phyloP scores from a whole-genome alignment of 2,888 invertebrate species.

The Odontothrips loti region DNA sequence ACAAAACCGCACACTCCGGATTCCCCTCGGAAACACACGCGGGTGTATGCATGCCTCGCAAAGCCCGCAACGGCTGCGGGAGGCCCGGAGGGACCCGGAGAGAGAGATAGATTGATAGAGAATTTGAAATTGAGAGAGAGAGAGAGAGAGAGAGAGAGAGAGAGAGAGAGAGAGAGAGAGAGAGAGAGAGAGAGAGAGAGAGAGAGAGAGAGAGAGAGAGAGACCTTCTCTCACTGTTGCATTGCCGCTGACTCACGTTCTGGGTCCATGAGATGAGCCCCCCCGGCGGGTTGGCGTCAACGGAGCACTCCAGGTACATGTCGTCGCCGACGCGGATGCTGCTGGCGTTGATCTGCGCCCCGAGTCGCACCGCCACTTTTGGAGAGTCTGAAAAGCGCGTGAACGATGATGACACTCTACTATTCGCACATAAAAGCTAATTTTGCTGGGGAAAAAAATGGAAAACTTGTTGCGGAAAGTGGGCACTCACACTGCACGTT shows the following conservation, averaged over 20 bases:
- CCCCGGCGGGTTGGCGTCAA: conserved; percentile 46
- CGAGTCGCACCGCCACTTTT: conserved; percentile 45
- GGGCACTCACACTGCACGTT: conserved; percentile 76
- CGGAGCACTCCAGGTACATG: conserved; percentile 48
- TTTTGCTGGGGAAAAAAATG: too few species aligned
- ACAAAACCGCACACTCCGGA: not conserved
- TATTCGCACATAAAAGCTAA: too few species aligned
- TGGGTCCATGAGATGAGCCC: conserved; percentile 46
- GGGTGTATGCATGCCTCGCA: too few species aligned
- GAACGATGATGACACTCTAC: not conserved
- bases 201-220: not conserved
- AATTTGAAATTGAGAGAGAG: conserved; percentile 8
- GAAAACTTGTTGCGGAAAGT: not conserved
- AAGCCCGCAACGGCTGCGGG: not conserved
- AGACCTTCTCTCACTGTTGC: too few species aligned
- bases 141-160: conserved; percentile 18
- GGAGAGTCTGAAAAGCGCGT: conserved; percentile 44
- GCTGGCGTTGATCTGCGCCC: conserved; percentile 46
- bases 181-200: not conserved
- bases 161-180: conserved; percentile 18
- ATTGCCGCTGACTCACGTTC: conserved; percentile 44
- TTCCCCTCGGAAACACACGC: conserved; percentile 3
- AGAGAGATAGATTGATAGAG: conserved; percentile 2
- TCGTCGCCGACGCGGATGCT: conserved; percentile 48
- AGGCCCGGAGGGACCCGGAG: not conserved